Evolutionary conservation across 2,113 vertebrate genomes (phyloP), one percentile per base, ranked within the genome.

Genomic region (Callocephalon fimbriatum): DNA sequence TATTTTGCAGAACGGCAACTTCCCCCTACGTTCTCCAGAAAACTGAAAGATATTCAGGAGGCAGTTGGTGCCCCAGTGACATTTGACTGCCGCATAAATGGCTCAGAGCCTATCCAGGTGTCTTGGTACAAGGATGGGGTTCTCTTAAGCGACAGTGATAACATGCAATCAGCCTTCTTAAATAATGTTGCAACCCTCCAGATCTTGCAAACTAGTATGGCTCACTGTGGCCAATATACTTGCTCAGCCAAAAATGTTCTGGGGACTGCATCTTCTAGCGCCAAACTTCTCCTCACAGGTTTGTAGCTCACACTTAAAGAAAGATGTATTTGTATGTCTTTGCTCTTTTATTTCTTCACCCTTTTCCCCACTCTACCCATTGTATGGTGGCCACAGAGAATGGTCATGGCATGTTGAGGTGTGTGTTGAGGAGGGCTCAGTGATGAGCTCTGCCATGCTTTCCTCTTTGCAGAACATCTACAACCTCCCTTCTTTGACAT

Each of bases 281-380:
- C 99, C 77, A 99, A 99, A 81, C 99, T 99, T 87, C 98, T 98
- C 29, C 98, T 99, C 35, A 98, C 98, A 99, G 99, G 99, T 99
- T 95, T 97, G 99, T 98, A 67, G 40, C 48, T 92, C 21, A 47
- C 48, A 27, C 21, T 91, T 45, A 45, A 51, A 63, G 9, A 79
- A 62, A 53, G 5, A 48, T 37, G 38, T 93, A n/a, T 84, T 71
- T 66, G 4, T 54, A 15, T 15, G 13, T 62, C 51, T 91, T 89
- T 86, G 10, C 15, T 81, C 42, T 93, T 86, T 77, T 77, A 37
- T 76, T 89, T 66, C 71, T 80, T 80, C 32, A 44, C 40, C 15
- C 8, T 51, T 83, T 80, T 40, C 4, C 18, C 9, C 6, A 10
- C 21, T 85, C 19, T 47, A 6, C 45, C 5, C 7, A 11, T 27